A percentile compares a stretch with the other conserved stretches of the same genome.
Evolutionary conservation across 2,113 vertebrate genomes (phyloP).

Genomic region (Toxostoma redivivum): DNA sequence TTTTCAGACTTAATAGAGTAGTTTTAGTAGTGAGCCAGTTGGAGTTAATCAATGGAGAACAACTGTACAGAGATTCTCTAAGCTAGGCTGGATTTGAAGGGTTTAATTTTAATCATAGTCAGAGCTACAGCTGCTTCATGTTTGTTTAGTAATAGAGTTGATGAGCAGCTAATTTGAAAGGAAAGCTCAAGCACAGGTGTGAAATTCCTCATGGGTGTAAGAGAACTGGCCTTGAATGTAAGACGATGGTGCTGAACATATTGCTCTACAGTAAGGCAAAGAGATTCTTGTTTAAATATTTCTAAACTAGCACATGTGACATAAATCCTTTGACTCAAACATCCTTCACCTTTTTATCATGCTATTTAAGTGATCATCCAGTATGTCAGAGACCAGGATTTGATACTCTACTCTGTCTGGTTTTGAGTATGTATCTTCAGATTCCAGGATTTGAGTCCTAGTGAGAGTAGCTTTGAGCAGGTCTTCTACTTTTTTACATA

Average conservation of each 20-base stretch:
- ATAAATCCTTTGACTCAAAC: not conserved
- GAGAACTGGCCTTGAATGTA: slow-evolving; percentile 6
- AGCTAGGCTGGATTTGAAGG: slow-evolving; percentile 59
- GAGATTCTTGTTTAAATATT: not conserved
- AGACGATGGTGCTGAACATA: not conserved
- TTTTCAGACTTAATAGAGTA: slow-evolving; percentile 49
- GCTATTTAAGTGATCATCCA: not conserved
- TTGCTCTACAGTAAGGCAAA: not conserved
- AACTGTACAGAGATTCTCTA: slow-evolving; percentile 44
- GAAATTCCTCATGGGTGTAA: slow-evolving; percentile 9
- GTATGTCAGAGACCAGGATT: not conserved
- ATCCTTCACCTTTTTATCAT: not conserved
- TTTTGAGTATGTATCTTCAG: not conserved
- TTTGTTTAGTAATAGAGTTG: slow-evolving; percentile 70
- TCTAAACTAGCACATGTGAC: not conserved
- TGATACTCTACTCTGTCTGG: not conserved
- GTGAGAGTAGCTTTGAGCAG: not conserved
- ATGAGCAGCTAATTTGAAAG: slow-evolving; percentile 60
- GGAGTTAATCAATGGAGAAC: slow-evolving; percentile 58
- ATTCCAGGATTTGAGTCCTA: not conserved
- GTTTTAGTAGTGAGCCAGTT: slow-evolving; percentile 52
- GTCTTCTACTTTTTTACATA: not conserved
- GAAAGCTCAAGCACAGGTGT: slow-evolving; percentile 51
- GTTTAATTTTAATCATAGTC: slow-evolving; percentile 56
- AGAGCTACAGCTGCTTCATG: slow-evolving; percentile 61